Evolutionary conservation across 2,797 vertebrate genomes (phyloP), one percentile per base, ranked within the genome.

Genomic region (Enoplosus armatus): DNA sequence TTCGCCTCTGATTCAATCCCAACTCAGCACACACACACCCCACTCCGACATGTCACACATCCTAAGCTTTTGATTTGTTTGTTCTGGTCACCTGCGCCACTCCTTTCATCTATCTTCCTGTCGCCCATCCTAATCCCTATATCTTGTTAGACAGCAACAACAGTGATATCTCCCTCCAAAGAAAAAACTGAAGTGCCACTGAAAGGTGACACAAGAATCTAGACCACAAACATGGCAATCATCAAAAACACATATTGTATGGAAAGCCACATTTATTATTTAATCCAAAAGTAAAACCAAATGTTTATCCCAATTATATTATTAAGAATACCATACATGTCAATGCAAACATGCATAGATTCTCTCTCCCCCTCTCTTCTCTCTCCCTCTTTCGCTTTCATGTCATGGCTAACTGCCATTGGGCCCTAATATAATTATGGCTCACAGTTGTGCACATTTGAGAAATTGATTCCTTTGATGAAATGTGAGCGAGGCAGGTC

Each of bases 391-490:
- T 64, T 69, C 16, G n/a, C 82, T 89, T 85, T 89, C 87, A 91
- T 90, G 89, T 89, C 74, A 95, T 97, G 97, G 96, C 96, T 93
- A 93, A 95, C 95, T 96, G 96, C 97, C 97, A 98, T 94, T 90
- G 95, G 94, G 95, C 95, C 94, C 95, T 98, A 98, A 98, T 98
- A 96, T 98, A 97, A 98, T 99, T 98, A 98, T 95, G 95, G 96
- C 96, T 97, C 97, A 96, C 98, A 98, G 97, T 98, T 97, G 97
- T 98, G 96, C 96, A 96, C 96, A 98, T 98, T 98, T 98, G 97
- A 98, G 96, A 97, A 98, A 98, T 98, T 97, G 97, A 99, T 98
- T 93, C 97, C 95, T 96, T 96, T 97, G 97, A 99, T 98, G 96
- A 98, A 99, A 98, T 98, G 97, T 97, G 96, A 96, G 92, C 67